Percentiles rank a stretch among this genome's conserved stretches.
phyloP scores from a whole-genome alignment of 2,888 invertebrate genomes.

The Eupithecia dodoneata region DNA sequence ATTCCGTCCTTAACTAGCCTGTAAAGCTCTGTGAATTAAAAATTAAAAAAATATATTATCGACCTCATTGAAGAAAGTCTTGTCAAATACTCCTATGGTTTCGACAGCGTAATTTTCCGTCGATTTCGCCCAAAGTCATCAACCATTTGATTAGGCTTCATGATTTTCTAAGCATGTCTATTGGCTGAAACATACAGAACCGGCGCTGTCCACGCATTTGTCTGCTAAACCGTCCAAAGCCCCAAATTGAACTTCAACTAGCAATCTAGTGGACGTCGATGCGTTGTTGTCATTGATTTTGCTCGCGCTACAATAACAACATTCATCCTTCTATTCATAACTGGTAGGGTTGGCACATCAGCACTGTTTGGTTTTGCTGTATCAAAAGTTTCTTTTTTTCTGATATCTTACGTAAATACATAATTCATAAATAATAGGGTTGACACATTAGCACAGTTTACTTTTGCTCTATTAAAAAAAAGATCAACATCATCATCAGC shows the following conservation, averaged over 20 bases:
- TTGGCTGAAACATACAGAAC: conserved; percentile 18
- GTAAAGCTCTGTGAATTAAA: not conserved
- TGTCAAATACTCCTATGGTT: not conserved
- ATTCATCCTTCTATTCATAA: conserved; percentile 66
- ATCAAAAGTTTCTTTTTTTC: not conserved
- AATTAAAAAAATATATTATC: not conserved
- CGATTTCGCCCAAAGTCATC: not conserved
- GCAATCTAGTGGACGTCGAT: conserved; percentile 71
- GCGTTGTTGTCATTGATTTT: conserved; percentile 72
- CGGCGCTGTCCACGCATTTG: conserved; percentile 30
- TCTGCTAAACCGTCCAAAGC: conserved; percentile 52
- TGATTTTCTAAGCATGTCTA: conserved; percentile 25
- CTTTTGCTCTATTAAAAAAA: too few species aligned
- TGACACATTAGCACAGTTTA: too few species aligned
- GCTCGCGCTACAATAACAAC: conserved; percentile 70
- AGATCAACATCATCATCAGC: too few species aligned
- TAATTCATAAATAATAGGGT: too few species aligned
- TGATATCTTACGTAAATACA: too few species aligned
- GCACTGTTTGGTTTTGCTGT: not conserved
- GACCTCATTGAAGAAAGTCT: not conserved
- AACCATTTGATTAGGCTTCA: conserved; percentile 10
- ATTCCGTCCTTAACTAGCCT: too few species aligned
- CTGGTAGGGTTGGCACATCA: conserved; percentile 55
- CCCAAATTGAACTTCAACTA: conserved; percentile 67
- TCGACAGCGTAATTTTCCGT: not conserved